These are phyloP conservation scores for Parotia lawesii DNA, from an alignment of 2,113 vertebrate species.

Conservation along the genomic window DNA sequence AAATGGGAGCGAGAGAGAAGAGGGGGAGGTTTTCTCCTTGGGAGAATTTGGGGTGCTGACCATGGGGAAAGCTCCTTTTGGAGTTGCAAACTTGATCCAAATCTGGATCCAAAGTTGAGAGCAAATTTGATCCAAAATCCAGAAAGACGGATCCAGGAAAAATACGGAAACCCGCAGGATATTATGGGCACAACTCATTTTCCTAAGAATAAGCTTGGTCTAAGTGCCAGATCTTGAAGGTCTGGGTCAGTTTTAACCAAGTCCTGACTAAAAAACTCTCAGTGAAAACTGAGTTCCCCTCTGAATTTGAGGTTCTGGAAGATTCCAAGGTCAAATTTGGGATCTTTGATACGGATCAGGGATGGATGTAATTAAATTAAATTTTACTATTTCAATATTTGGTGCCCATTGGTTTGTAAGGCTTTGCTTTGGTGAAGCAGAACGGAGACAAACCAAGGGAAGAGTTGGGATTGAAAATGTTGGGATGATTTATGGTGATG, in stretches of 20 bases:
- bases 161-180: background rate
- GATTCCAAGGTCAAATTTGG: background rate
- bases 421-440: background rate
- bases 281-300: background rate
- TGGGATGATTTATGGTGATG: background rate
- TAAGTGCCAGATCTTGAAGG: background rate
- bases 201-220: background rate
- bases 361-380: no score
- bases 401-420: background rate
- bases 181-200: background rate
- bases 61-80: background rate
- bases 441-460: background rate
- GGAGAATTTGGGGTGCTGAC: background rate
- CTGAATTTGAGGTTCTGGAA: fast-evolving
- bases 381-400: fast-evolving
- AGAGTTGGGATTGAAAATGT: background rate
- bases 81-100: background rate
- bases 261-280: background rate
- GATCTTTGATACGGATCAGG: background rate
- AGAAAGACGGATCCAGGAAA: background rate
- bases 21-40: background rate
- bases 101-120: background rate
- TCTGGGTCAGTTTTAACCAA: background rate
- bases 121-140: background rate
- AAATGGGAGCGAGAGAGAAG: no score